Percentiles rank a stretch among this genome's conserved stretches.
Conservation (phyloP, 2,888 invertebrate genomes). For the Lycophotia porphyrea region DNA sequence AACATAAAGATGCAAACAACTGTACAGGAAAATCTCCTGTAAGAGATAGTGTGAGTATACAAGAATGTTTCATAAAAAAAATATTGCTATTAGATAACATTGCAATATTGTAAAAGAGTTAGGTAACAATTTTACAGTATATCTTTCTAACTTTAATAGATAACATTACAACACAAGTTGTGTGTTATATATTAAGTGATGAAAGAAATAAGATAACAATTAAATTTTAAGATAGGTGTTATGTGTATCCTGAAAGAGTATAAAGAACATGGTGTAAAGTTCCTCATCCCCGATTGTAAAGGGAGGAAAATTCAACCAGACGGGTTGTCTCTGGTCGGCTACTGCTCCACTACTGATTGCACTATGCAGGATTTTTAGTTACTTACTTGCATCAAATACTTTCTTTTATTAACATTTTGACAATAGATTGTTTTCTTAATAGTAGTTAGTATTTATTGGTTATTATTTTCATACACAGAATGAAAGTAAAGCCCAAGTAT, state of each 20-base stretch:
- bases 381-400: neutral
- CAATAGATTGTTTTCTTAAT: neutral
- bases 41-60: slow-evolving; percentile 91
- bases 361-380: neutral
- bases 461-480: slow-evolving; percentile 82
- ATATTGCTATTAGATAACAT: neutral
- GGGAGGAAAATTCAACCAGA: neutral
- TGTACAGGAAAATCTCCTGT: slow-evolving; percentile 92
- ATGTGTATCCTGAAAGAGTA: neutral
- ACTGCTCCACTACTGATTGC: neutral
- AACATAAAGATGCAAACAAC: slow-evolving; percentile 91
- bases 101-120: neutral
- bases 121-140: neutral
- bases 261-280: neutral
- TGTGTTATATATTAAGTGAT: no score
- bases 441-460: neutral
- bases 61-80: neutral
- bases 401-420: neutral
- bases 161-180: neutral
- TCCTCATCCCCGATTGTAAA: neutral
- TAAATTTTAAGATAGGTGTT: neutral
- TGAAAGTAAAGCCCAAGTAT: slow-evolving; percentile 95
- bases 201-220: neutral
- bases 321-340: neutral
- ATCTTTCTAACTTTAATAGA: neutral